Percentiles rank a stretch among this genome's conserved stretches.
Conservation (phyloP, 2,113 vertebrate species). For the Cariama cristata region DNA sequence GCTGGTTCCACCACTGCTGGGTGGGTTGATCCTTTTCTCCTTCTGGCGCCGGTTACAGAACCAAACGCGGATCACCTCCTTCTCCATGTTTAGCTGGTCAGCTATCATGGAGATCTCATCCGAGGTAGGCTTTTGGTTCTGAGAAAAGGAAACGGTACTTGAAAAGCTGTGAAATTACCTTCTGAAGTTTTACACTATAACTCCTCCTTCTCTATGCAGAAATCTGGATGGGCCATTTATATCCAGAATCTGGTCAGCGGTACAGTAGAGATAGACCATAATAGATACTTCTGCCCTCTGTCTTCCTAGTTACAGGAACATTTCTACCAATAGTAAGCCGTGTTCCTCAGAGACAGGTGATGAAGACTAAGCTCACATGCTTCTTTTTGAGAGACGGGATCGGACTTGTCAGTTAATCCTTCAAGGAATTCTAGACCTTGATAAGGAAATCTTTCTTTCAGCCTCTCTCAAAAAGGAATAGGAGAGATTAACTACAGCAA, state of each 20-base stretch:
- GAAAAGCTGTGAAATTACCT: not conserved
- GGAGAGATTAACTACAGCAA: not conserved
- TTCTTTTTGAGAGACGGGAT: not conserved
- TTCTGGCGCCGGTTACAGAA: constrained; percentile 99
- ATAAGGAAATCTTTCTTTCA: not conserved
- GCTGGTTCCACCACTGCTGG: constrained; percentile 89
- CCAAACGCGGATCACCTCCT: constrained; percentile 99
- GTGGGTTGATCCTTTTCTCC: constrained; percentile 98
- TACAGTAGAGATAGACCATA: not conserved
- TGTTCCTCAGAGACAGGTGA: not conserved
- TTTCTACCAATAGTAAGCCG: not conserved
- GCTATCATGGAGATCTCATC: constrained; percentile 99
- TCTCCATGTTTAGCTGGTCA: constrained; percentile 99
- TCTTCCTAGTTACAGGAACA: not conserved
- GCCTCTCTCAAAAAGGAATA: not conserved
- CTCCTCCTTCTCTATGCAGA: not conserved
- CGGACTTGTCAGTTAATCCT: not conserved
- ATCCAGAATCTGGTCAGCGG: not conserved
- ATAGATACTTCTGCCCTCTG: not conserved
- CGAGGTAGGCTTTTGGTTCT: constrained; percentile 99
- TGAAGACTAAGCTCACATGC: not conserved
- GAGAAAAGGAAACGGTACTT: not conserved
- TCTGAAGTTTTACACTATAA: not conserved
- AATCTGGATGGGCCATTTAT: not conserved
- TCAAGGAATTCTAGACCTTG: not conserved